These are phyloP conservation scores for Pangasius macronema DNA, from an alignment of 2,797 vertebrate genomes.

Conservation along the genomic window DNA sequence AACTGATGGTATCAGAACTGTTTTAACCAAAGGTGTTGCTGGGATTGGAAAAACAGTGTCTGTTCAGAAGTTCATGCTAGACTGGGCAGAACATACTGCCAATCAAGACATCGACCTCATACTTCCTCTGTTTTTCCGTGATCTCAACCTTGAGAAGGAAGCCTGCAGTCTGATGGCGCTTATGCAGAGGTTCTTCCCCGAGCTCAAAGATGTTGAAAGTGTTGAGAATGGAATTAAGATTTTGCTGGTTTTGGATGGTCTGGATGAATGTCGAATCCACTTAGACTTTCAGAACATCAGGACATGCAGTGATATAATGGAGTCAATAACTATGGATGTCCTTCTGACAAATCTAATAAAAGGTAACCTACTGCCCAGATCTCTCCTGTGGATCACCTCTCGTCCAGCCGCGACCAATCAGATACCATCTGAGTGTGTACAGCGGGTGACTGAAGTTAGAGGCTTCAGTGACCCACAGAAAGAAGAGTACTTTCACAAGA, in stretches of 20 bases:
- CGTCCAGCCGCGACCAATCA: constrained; percentile 39
- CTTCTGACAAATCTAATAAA: constrained; percentile 49
- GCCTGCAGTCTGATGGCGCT: constrained; percentile 37
- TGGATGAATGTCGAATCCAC: constrained; percentile 26
- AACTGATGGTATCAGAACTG: constrained; percentile 19
- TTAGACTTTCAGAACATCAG: constrained; percentile 43
- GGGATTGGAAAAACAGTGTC: constrained; percentile 46
- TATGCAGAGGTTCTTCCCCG: constrained; percentile 12
- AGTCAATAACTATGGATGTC: constrained; percentile 25
- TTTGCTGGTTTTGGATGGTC: constrained; percentile 47
- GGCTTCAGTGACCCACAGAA: constrained; percentile 37
- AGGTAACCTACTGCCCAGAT: constrained; percentile 31
- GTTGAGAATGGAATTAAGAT: constrained; percentile 19
- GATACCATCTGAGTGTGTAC: constrained; percentile 39
- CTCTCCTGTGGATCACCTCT: constrained; percentile 52
- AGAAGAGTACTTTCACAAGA: constrained; percentile 46
- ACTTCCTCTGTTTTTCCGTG: constrained; percentile 38
- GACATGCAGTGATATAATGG: constrained; percentile 11
- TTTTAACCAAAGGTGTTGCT: constrained; percentile 37
- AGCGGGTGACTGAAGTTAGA: constrained; percentile 43
- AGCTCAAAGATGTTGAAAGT: constrained; percentile 27
- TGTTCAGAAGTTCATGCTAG: constrained; percentile 48
- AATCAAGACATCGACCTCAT: constrained; percentile 41
- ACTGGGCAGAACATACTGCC: constrained; percentile 32
- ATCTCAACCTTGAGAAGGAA: constrained; percentile 25